A percentile compares a stretch with the other conserved stretches of the same genome.
These are phyloP conservation scores for Hucho hucho DNA, from an alignment of 2,113 vertebrate genomes.

Conservation along the genomic window DNA sequence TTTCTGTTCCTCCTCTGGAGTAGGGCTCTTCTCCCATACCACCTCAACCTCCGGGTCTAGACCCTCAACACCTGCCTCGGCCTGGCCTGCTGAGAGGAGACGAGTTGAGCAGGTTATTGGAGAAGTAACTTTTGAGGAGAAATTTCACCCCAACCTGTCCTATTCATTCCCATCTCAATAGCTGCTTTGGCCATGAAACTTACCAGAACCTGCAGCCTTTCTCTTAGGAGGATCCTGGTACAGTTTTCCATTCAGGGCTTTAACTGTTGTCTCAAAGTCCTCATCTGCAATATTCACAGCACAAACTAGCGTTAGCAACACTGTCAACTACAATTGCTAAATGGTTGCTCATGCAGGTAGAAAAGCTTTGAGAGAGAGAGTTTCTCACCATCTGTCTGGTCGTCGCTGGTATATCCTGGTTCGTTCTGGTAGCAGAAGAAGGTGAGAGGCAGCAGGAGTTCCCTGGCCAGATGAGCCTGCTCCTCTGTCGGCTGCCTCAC, in stretches of 20 bases:
- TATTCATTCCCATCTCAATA: background rate
- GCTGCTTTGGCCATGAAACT: background rate
- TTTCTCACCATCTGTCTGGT: conserved; percentile 83
- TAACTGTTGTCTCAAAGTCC: conserved; percentile 90
- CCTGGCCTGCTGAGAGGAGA: background rate
- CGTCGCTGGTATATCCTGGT: conserved; percentile 86
- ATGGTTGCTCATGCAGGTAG: background rate
- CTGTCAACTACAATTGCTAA: background rate
- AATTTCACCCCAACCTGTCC: background rate
- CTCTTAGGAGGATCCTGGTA: conserved; percentile 76
- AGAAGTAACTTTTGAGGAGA: background rate
- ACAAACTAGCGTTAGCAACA: conserved; percentile 1
- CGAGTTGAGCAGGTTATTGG: background rate
- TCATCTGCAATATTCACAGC: conserved; percentile 83
- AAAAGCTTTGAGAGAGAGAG: background rate
- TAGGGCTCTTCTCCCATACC: conserved; percentile 83
- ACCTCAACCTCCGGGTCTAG: conserved; percentile 75
- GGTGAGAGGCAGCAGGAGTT: conserved; percentile 84
- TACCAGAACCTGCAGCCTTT: conserved; percentile 39
- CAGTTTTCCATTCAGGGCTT: conserved; percentile 87
- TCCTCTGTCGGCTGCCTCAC: conserved; percentile 84
- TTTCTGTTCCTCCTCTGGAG: conserved; percentile 79
- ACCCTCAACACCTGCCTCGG: conserved; percentile 5
- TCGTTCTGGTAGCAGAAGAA: conserved; percentile 96
- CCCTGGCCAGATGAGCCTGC: conserved; percentile 82